Evolutionary conservation across 1,140 invertebrate species (phyloP).

Genomic region (Zaprionus inermis): DNA sequence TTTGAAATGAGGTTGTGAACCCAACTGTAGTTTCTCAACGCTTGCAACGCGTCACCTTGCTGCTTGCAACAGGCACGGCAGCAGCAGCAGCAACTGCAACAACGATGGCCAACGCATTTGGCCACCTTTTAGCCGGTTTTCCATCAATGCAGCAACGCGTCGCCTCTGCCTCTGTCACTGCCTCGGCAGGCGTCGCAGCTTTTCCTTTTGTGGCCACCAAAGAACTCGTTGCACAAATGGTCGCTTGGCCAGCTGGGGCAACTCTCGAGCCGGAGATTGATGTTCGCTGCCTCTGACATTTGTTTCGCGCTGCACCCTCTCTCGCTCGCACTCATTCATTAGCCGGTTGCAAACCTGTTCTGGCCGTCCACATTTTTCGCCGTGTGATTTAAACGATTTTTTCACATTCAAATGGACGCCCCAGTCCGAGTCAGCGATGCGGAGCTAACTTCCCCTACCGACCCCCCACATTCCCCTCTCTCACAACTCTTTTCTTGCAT

Average conservation of each 20-base stretch:
- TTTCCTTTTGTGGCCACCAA: conserved; percentile 81
- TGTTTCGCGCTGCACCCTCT: conserved; percentile 70
- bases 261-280: conserved; percentile 69
- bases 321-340: conserved; percentile 49
- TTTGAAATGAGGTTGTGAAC: conserved; percentile 80
- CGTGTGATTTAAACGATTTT: conserved; percentile 79
- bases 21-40: conserved; percentile 57
- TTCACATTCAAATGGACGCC: conserved; percentile 59
- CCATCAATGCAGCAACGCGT: conserved; percentile 40
- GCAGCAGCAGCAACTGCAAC: conserved; percentile 43
- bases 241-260: conserved; percentile 36
- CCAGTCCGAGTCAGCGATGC: conserved; percentile 33
- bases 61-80: conserved; percentile 12
- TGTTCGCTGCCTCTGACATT: conserved; percentile 81
- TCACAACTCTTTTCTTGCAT: conserved; percentile 33
- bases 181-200: conserved; percentile 38
- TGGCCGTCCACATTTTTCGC: conserved; percentile 57
- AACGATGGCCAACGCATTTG: conserved; percentile 52
- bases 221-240: conserved; percentile 73
- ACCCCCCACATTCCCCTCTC: too few species aligned
- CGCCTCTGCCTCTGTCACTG: conserved; percentile 23
- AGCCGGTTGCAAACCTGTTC: conserved; percentile 54
- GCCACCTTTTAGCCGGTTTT: conserved; percentile 56
- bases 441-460: not conserved
- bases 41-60: too few species aligned